Conservation (phyloP, 1,140 invertebrate species). For the Ditylenchus dipsaci region DNA sequence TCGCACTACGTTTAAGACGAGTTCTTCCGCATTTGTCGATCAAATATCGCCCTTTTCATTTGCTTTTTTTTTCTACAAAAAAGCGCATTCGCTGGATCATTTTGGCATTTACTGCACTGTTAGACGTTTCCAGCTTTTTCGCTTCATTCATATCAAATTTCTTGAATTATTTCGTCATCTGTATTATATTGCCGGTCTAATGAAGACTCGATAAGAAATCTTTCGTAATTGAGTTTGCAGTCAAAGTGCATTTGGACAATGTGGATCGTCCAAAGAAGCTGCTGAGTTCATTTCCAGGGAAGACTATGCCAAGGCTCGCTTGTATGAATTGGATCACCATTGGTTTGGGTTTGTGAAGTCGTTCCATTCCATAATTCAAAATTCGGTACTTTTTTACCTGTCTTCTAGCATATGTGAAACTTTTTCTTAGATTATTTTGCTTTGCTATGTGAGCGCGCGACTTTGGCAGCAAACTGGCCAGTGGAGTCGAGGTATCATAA, state of each 20-base stretch:
- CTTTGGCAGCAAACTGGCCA: constrained; percentile 36
- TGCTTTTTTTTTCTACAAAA: no score
- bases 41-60: no score
- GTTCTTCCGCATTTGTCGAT: no score
- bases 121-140: no score
- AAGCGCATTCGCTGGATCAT: no score
- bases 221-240: no score
- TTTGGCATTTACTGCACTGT: no score
- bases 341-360: constrained; percentile 43
- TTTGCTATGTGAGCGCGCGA: constrained; percentile 34
- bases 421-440: constrained; percentile 42
- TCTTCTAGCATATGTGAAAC: not conserved
- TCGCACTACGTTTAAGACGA: no score
- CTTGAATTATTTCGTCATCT: no score
- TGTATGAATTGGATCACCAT: constrained; percentile 51
- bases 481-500: not conserved
- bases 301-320: constrained; percentile 50
- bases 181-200: no score
- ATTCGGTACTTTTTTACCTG: constrained; percentile 35
- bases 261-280: constrained; percentile 46
- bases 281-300: constrained; percentile 45
- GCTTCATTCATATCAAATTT: no score
- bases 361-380: constrained; percentile 32
- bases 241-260: constrained; percentile 35
- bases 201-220: no score